Conservation (phyloP, 2,888 invertebrate species). For the Erannis defoliaria region DNA sequence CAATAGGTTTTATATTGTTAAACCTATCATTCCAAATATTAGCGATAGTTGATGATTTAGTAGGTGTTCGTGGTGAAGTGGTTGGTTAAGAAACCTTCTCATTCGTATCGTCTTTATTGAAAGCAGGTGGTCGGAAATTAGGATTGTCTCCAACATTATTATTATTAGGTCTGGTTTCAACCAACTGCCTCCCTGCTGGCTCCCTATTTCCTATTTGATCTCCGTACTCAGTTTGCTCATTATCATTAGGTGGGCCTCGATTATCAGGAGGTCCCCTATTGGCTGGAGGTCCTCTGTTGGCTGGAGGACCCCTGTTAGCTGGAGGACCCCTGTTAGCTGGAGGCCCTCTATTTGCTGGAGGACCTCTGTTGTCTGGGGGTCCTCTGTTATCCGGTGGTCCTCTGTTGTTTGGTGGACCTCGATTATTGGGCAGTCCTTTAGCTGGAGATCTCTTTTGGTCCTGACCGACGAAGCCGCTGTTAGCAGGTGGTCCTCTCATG, state of each 20-base stretch:
- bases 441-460: constrained; percentile 27
- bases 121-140: constrained; percentile 19
- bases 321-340: constrained; percentile 36
- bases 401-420: constrained; percentile 39
- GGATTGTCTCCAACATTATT: not conserved
- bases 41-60: not conserved
- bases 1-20: constrained; percentile 7
- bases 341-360: constrained; percentile 35
- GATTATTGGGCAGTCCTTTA: constrained; percentile 34
- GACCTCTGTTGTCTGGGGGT: constrained; percentile 36
- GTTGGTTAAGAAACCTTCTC: constrained; percentile 8
- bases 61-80: not conserved
- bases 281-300: constrained; percentile 29
- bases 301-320: constrained; percentile 33
- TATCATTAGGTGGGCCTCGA: constrained; percentile 22
- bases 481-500: constrained; percentile 34
- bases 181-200: not conserved
- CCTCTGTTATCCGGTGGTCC: constrained; percentile 42
- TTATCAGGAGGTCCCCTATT: constrained; percentile 30
- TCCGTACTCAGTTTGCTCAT: not conserved
- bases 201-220: not conserved
- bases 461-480: constrained; percentile 18
- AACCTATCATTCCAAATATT: constrained; percentile 25
- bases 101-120: constrained; percentile 9
- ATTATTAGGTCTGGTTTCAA: not conserved